Base-by-base conservation (phyloP, 2,888 invertebrate genomes). In the Drosophila ustulata region DNA sequence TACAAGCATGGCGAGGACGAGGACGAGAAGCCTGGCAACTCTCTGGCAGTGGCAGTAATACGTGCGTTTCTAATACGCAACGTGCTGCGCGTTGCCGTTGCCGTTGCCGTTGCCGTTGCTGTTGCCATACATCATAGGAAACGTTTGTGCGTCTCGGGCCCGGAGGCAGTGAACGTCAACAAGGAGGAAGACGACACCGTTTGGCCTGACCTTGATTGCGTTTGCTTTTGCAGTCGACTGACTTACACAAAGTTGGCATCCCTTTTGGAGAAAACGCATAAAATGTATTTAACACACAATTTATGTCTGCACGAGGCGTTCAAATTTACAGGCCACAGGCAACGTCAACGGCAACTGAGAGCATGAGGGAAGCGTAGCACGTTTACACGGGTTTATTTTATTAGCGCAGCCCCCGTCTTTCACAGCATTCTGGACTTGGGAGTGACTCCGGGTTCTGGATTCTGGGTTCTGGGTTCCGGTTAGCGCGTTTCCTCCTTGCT, bases 231-330 rank as follows among this genome's bases (percentile, higher is more conserved):
- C 85, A 78, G 78, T 69, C 81, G 73, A 87, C 82, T 83, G 85
- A 84, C 69, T 83, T 75, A 51, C 41, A 43, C 49, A 56, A 65
- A 65, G 52, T 58, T 55, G 41, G 39, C 51, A 39, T 13, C 39
- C 39, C 32, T 62, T 56, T 30, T 23, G 18, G 7, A 70, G 58
- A 61, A 75, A 84, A 84, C 88, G 84, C 88, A 83, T 86, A 88
- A 88, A 88, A 85, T 88, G 88, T 88, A 86, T 88, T 88, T 88
- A 88, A 82, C 88, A 84, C 82, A 88, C 88, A 88, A 88, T 88
- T 88, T 89, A 88, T 88, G 89, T 81, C 77, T 80, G 80, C 78
- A 75, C 70, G 71, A 80, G 82, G 82, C 87, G 85, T 66, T 83
- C 75, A 88, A 85, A 88, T 88, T 89, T 89, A 89, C 85, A 88